phyloP scores from a whole-genome alignment of 2,888 invertebrate genomes.

The Epirrita christyi region DNA sequence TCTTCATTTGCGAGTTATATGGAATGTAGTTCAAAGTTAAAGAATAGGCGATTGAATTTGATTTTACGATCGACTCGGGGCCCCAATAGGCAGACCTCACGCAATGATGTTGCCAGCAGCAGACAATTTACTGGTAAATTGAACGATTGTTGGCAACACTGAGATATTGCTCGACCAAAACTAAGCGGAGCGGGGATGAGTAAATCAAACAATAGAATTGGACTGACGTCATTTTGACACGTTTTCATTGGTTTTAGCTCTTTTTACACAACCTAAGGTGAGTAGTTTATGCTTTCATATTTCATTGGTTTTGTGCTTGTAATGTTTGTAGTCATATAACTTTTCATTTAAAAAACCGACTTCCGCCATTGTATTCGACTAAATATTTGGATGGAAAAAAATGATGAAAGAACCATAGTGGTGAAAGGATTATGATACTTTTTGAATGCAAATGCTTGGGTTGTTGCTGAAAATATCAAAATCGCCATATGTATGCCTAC shows the following conservation, averaged over 20 bases:
- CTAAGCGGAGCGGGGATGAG: not conserved
- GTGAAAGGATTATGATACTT: too few relatives aligned
- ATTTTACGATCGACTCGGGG: slow-evolving; percentile 28
- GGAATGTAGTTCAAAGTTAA: slow-evolving; percentile 7
- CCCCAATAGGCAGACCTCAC: slow-evolving; percentile 28
- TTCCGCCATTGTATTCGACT: too few relatives aligned
- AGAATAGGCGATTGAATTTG: slow-evolving; percentile 29
- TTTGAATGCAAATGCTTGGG: too few relatives aligned
- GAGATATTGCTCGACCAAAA: not conserved
- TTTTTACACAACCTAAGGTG: too few relatives aligned
- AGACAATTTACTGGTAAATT: slow-evolving; percentile 14
- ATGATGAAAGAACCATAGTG: too few relatives aligned
- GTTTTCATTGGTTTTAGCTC: slow-evolving; percentile 1
- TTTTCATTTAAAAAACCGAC: too few relatives aligned
- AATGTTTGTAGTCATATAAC: too few relatives aligned
- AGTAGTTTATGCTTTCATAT: too few relatives aligned
- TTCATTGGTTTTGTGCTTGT: too few relatives aligned
- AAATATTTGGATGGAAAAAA: too few relatives aligned
- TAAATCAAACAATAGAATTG: slow-evolving; percentile 14
- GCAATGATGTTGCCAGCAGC: slow-evolving; percentile 17
- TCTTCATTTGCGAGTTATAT: slow-evolving; percentile 15
- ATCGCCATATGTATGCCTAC: too few relatives aligned
- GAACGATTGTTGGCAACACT: slow-evolving; percentile 27
- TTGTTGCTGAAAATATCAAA: too few relatives aligned
- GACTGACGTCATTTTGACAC: slow-evolving; percentile 9